A percentile compares a stretch with the other conserved stretches of the same genome.
Evolutionary conservation across 1,140 invertebrate species (phyloP).

Genomic region (Sogatella furcifera): DNA sequence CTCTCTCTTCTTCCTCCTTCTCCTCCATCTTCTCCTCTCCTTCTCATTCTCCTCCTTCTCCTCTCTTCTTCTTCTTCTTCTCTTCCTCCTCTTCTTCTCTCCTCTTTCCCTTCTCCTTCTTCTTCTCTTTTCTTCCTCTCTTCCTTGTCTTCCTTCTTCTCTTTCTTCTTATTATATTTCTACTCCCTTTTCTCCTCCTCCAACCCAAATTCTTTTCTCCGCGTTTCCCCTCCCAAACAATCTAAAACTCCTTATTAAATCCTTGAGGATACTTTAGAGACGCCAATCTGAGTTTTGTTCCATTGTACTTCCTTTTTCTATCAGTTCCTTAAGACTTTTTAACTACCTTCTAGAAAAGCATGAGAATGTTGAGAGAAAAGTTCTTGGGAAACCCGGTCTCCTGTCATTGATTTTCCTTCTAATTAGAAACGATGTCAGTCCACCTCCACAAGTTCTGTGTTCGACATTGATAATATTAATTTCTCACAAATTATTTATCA

Average conservation of each 20-base stretch:
- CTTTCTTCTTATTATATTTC: not conserved
- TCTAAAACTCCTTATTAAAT: conserved; percentile 12
- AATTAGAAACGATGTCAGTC: too few species aligned
- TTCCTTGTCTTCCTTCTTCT: not conserved
- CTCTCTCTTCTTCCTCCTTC: not conserved
- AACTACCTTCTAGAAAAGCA: conserved; percentile 3
- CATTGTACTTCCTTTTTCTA: not conserved
- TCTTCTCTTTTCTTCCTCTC: too few species aligned
- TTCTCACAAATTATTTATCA: too few species aligned
- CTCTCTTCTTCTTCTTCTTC: conserved; percentile 1
- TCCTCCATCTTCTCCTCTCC: conserved; percentile 1
- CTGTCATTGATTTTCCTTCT: too few species aligned
- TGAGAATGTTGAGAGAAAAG: conserved; percentile 3
- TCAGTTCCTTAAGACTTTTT: conserved; percentile 5
- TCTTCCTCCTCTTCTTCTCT: not conserved
- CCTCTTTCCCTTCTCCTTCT: too few species aligned
- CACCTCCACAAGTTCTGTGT: too few species aligned
- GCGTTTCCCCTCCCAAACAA: not conserved
- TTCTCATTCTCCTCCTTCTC: not conserved
- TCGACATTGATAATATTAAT: too few species aligned
- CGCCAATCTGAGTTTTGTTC: not conserved
- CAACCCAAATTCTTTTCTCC: not conserved
- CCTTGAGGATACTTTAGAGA: not conserved
- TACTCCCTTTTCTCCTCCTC: not conserved
- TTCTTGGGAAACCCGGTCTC: too few species aligned